phyloP scores from a whole-genome alignment of 2,888 invertebrate genomes.

The Seladonia tumulorum region DNA sequence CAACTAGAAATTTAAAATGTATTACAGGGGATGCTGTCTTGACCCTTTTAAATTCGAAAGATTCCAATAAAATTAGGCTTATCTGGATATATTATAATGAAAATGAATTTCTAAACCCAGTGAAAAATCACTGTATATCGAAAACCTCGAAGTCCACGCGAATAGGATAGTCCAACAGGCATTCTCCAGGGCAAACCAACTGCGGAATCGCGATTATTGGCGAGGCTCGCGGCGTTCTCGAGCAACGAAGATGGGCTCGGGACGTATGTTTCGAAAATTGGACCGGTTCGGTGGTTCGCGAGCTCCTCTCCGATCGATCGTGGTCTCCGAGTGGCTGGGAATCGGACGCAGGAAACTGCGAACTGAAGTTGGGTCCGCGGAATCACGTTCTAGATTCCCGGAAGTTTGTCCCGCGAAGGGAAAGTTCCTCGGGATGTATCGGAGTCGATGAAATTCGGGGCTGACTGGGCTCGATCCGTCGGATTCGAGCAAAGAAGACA shows the following conservation, averaged over 20 bases:
- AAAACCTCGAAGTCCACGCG: background rate
- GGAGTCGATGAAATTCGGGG: constrained; percentile 14
- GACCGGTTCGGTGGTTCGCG: constrained; percentile 25
- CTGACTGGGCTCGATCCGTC: background rate
- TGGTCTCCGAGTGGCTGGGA: constrained; percentile 15
- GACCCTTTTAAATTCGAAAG: too few relatives aligned
- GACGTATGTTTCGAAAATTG: constrained; percentile 30
- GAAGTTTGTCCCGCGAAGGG: constrained; percentile 14
- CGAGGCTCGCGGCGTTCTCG: background rate
- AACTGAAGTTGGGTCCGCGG: background rate
- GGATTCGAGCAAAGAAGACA: background rate
- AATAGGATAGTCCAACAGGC: background rate
- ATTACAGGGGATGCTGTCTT: too few relatives aligned
- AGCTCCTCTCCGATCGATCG: constrained; percentile 15
- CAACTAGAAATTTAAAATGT: too few relatives aligned
- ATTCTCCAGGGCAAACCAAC: background rate
- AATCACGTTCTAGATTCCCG: background rate
- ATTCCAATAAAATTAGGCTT: too few relatives aligned
- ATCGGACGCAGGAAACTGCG: constrained; percentile 18
- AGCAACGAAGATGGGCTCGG: background rate
- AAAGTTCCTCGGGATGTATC: background rate
- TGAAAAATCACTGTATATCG: background rate
- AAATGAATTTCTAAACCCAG: too few relatives aligned
- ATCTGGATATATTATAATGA: too few relatives aligned
- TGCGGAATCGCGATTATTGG: background rate